These are phyloP conservation scores for Helicoverpa zea DNA, from an alignment of 1,140 invertebrate species.

Conservation along the genomic window DNA sequence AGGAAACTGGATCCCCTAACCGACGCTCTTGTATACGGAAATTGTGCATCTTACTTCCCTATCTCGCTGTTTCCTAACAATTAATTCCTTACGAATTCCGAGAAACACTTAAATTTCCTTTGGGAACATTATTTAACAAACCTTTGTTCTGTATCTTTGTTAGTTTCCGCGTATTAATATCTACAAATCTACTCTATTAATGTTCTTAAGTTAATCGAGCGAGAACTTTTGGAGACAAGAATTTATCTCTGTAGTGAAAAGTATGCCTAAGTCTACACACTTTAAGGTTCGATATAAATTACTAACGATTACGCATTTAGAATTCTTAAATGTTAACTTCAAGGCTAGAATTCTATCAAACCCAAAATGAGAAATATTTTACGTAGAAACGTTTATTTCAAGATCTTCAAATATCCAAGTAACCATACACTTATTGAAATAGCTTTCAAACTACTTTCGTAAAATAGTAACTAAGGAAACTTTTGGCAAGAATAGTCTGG, in stretches of 20 bases:
- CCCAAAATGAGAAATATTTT: too few relatives aligned
- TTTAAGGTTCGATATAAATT: too few relatives aligned
- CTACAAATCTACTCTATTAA: not conserved
- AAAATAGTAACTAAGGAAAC: not conserved
- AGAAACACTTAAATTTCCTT: slow-evolving; percentile 38
- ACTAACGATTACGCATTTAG: too few relatives aligned
- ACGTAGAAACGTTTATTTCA: not conserved
- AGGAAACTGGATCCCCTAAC: slow-evolving; percentile 9
- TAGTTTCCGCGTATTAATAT: slow-evolving; percentile 5
- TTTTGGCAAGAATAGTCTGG: not conserved
- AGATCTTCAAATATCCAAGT: not conserved
- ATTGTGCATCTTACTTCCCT: slow-evolving; percentile 38
- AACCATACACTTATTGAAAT: not conserved
- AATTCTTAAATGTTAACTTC: too few relatives aligned
- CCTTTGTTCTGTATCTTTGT: slow-evolving; percentile 33
- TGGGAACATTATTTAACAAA: slow-evolving; percentile 47
- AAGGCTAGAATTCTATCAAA: too few relatives aligned
- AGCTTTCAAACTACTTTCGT: slow-evolving; percentile 6
- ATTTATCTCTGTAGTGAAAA: too few relatives aligned
- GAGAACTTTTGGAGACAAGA: too few relatives aligned
- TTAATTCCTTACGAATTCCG: slow-evolving; percentile 40
- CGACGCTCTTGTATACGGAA: slow-evolving; percentile 7
- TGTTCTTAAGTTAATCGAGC: too few relatives aligned
- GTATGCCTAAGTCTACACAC: too few relatives aligned
- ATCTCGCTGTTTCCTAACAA: slow-evolving; percentile 35